phyloP scores from a whole-genome alignment of 2,888 invertebrate genomes.

The Sarcophaga rosellei region DNA sequence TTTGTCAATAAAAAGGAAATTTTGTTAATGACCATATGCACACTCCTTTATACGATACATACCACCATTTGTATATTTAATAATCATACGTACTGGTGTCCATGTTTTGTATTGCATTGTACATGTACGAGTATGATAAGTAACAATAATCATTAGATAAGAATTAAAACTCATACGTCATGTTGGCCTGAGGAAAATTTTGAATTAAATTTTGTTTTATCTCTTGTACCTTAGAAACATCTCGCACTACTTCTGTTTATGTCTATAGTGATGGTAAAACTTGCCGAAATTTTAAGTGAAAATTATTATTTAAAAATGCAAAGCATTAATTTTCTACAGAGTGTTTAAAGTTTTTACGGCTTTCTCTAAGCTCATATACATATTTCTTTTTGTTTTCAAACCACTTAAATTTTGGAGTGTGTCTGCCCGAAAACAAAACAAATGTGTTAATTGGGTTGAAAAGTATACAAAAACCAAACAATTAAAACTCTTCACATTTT shows the following conservation, averaged over 20 bases:
- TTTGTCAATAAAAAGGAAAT: not conserved
- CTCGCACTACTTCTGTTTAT: not conserved
- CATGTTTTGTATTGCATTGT: too few species aligned
- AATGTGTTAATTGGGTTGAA: constrained; percentile 28
- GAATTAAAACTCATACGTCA: constrained; percentile 36
- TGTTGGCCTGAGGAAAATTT: constrained; percentile 5
- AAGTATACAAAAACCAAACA: constrained; percentile 14
- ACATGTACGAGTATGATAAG: not conserved
- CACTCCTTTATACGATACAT: too few species aligned
- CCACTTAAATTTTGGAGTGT: constrained; percentile 1
- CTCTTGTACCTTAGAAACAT: not conserved
- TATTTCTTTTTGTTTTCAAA: not conserved
- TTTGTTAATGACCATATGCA: not conserved
- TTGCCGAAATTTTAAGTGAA: constrained; percentile 2
- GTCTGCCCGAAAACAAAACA: not conserved
- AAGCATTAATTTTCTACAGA: not conserved
- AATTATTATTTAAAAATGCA: not conserved
- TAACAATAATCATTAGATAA: constrained; percentile 1
- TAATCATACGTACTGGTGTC: constrained; percentile 21
- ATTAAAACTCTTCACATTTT: constrained; percentile 15
- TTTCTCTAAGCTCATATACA: not conserved
- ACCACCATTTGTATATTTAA: not conserved
- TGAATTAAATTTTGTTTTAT: not conserved
- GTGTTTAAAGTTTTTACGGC: not conserved
- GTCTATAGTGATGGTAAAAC: not conserved